Evolutionary conservation across 2,797 vertebrate species (phyloP).

Genomic region (Rhinogobio ventralis): DNA sequence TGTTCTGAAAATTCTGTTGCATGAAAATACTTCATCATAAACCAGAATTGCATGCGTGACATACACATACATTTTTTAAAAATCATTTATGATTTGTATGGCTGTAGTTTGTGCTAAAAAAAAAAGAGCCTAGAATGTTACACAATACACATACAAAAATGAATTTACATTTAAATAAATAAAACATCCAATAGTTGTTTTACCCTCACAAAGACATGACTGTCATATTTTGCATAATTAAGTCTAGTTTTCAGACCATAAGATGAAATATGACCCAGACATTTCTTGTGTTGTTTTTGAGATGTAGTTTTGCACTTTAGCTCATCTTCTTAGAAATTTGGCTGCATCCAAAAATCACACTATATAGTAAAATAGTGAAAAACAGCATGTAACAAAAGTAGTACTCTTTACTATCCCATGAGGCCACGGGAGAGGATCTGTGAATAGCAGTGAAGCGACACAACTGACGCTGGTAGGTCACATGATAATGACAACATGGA

Average conservation of each 20-base stretch:
- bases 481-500: too few relatives aligned
- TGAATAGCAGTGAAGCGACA: too few relatives aligned
- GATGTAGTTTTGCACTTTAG: neutral
- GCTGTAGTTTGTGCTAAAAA: neutral
- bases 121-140: neutral
- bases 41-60: neutral
- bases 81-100: neutral
- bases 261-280: neutral
- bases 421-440: too few relatives aligned
- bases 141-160: neutral
- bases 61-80: neutral
- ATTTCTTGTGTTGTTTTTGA: neutral
- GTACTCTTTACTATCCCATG: too few relatives aligned
- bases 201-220: neutral
- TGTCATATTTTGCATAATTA: neutral
- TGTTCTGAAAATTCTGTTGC: neutral
- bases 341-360: too few relatives aligned
- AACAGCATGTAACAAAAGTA: too few relatives aligned
- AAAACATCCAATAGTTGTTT: neutral
- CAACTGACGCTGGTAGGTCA: too few relatives aligned
- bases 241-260: neutral
- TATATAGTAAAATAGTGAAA: too few relatives aligned
- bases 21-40: constrained; percentile 6
- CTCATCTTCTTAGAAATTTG: neutral
- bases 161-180: neutral